Evolutionary conservation across 2,113 vertebrate genomes (phyloP).

Genomic region (Pedetes capensis): DNA sequence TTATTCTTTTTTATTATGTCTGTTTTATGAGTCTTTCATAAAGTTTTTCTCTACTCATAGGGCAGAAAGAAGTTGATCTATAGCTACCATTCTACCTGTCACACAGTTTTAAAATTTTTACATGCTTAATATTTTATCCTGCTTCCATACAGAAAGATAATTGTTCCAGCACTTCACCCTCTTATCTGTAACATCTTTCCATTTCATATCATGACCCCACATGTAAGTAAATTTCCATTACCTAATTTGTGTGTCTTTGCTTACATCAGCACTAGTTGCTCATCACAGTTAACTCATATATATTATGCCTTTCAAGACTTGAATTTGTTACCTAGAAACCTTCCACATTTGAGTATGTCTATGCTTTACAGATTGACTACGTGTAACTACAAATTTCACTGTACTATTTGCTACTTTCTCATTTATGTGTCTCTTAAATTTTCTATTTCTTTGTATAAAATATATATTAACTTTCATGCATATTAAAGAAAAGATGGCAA

Average conservation of each 20-base stretch:
- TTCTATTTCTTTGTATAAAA: not conserved
- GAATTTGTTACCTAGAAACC: not conserved
- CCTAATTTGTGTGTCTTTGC: not conserved
- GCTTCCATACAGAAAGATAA: not conserved
- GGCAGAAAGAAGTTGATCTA: not conserved
- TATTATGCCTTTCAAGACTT: not conserved
- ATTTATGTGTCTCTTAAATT: not conserved
- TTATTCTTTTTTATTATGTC: not conserved
- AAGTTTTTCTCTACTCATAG: not conserved
- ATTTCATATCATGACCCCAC: not conserved
- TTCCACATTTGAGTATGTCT: not conserved
- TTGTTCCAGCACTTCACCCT: not conserved
- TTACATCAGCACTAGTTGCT: not conserved
- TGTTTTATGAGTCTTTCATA: not conserved
- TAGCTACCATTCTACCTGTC: not conserved
- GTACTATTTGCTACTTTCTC: not conserved
- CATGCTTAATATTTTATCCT: not conserved
- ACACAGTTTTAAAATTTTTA: not conserved
- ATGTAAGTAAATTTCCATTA: not conserved
- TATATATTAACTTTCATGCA: not conserved
- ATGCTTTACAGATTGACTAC: not conserved
- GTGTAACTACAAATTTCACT: not conserved
- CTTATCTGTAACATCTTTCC: not conserved
- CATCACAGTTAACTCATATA: not conserved
- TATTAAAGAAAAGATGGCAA: not conserved